Conservation (phyloP, 2,888 invertebrate species). For the Cinara cedri region DNA sequence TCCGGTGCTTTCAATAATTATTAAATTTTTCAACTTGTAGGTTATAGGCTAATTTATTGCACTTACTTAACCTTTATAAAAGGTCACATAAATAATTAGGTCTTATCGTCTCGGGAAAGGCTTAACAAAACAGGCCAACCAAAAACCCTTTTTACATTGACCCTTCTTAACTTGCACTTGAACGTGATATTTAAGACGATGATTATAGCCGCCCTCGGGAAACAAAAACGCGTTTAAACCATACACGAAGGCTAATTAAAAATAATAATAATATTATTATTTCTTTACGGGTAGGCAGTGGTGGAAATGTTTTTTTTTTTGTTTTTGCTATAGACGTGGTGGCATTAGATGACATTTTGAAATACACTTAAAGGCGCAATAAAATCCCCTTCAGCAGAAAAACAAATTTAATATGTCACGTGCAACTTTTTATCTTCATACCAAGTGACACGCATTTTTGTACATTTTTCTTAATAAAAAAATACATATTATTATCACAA, state of each 20-base stretch:
- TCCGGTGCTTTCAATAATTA: not conserved
- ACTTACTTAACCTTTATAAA: slow-evolving; percentile 25
- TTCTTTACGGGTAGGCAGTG: not conserved
- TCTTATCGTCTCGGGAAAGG: not conserved
- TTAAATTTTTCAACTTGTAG: not conserved
- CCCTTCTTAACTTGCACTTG: slow-evolving; percentile 24
- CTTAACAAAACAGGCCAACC: not conserved
- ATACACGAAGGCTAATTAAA: slow-evolving; percentile 7
- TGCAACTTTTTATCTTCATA: slow-evolving; percentile 11
- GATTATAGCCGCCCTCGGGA: not conserved
- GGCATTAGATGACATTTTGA: slow-evolving; percentile 53
- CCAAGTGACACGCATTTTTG: slow-evolving; percentile 8
- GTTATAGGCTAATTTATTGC: not conserved
- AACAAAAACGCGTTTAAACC: not conserved
- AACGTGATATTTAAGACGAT: slow-evolving; percentile 30
- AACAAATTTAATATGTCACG: slow-evolving; percentile 49
- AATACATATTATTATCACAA: not conserved
- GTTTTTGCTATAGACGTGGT: not conserved
- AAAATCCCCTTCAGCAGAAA: slow-evolving; percentile 10
- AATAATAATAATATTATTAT: not conserved
- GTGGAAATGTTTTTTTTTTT: slow-evolving; percentile 3
- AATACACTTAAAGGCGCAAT: slow-evolving; percentile 21
- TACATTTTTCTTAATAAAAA: not conserved
- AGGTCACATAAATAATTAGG: slow-evolving; percentile 35
- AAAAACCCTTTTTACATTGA: slow-evolving; percentile 13